These are phyloP conservation scores for Erebia palarica DNA, from an alignment of 2,888 invertebrate genomes.

Conservation along the genomic window DNA sequence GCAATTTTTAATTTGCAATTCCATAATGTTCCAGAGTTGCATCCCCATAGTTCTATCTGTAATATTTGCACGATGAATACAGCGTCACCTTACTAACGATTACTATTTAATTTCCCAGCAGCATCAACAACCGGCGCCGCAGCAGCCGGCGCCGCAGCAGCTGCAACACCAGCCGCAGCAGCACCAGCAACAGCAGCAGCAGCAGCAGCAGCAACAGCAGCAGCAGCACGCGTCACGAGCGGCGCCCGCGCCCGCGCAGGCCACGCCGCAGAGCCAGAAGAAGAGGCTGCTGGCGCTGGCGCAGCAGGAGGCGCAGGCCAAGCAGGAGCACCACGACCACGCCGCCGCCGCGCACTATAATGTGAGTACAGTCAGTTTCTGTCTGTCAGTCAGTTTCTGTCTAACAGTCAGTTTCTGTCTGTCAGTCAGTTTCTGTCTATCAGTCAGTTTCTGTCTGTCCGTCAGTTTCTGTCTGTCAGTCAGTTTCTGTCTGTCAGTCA, in stretches of 20 bases:
- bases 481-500: too few species aligned
- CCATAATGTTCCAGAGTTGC: too few species aligned
- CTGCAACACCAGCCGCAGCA: conserved; percentile 41
- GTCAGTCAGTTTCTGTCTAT: too few species aligned
- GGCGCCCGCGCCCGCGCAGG: conserved; percentile 49
- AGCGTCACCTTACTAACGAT: not conserved
- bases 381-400: too few species aligned
- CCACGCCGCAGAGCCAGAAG: conserved; percentile 91
- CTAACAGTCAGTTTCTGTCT: too few species aligned
- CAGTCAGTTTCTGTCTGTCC: too few species aligned
- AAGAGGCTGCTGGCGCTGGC: conserved; percentile 94
- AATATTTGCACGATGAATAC: too few species aligned
- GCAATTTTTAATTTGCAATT: too few species aligned
- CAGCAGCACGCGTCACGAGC: conserved; percentile 34
- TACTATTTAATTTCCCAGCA: not conserved
- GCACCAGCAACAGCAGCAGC: conserved; percentile 37
- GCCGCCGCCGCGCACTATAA: conserved; percentile 56
- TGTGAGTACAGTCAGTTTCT: conserved; percentile 9
- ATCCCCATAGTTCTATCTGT: too few species aligned
- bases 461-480: too few species aligned
- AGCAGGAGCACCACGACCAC: conserved; percentile 75
- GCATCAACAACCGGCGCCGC: conserved; percentile 22
- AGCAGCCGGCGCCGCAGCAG: conserved; percentile 32
- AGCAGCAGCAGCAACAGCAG: conserved; percentile 45
- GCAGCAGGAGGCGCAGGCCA: conserved; percentile 81